A percentile compares a stretch with the other conserved stretches of the same genome.
Evolutionary conservation across 2,888 invertebrate genomes (phyloP).

Genomic region (Coremacera marginata): DNA sequence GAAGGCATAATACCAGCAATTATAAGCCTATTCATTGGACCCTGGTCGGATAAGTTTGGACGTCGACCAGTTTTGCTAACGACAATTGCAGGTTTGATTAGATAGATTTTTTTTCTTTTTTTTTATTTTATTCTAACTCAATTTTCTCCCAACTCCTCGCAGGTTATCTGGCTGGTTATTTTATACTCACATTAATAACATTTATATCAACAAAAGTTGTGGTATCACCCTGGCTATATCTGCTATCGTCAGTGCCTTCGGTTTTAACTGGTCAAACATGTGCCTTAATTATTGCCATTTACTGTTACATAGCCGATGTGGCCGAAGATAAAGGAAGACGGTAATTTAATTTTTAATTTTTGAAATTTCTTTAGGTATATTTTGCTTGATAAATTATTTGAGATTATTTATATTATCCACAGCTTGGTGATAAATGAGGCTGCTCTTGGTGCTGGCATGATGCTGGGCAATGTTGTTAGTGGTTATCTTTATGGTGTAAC

Average conservation of each 20-base stretch:
- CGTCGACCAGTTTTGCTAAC: constrained; percentile 78
- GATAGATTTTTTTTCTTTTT: neutral
- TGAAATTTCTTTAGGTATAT: too few relatives aligned
- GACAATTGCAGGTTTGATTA: constrained; percentile 72
- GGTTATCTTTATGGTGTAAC: constrained; percentile 72
- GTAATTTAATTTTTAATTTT: constrained; percentile 47
- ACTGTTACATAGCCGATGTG: constrained; percentile 78
- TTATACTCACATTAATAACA: constrained; percentile 56
- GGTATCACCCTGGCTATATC: constrained; percentile 68
- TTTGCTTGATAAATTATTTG: neutral
- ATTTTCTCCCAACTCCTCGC: neutral
- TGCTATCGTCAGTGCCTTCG: constrained; percentile 72
- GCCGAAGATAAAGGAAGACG: constrained; percentile 71
- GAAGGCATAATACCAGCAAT: constrained; percentile 78
- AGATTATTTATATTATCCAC: constrained; percentile 45
- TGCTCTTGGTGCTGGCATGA: constrained; percentile 73
- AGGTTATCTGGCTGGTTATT: constrained; percentile 61
- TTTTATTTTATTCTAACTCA: neutral
- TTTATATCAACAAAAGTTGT: constrained; percentile 53
- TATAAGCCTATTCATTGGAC: constrained; percentile 80
- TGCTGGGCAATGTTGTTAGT: constrained; percentile 74
- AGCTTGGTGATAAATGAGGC: constrained; percentile 77
- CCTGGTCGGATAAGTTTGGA: constrained; percentile 86
- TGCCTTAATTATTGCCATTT: constrained; percentile 74
- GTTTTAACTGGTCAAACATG: constrained; percentile 75